These are phyloP conservation scores for Caenorhabditis remanei DNA, from an alignment of 1,140 invertebrate genomes.

Conservation along the genomic window DNA sequence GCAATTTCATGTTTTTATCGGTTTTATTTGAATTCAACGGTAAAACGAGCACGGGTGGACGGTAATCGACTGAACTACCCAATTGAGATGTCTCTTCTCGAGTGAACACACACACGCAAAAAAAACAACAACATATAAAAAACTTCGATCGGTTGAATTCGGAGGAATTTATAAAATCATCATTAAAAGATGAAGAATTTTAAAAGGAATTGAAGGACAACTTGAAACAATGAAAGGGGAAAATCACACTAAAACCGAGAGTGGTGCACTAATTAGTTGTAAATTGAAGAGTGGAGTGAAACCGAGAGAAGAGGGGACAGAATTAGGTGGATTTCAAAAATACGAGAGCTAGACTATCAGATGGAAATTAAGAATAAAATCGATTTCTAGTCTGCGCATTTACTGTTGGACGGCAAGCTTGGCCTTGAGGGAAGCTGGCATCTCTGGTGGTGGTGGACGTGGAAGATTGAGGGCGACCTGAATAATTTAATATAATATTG, in stretches of 20 bases:
- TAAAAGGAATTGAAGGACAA: not conserved
- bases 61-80: constrained; percentile 7
- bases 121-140: not conserved
- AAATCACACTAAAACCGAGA: constrained; percentile 50
- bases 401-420: constrained; percentile 81
- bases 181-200: not conserved
- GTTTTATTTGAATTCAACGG: constrained; percentile 32
- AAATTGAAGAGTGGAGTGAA: not conserved
- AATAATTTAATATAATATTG: constrained; percentile 19
- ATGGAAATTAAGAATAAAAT: not conserved
- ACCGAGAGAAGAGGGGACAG: constrained; percentile 15
- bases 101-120: not conserved
- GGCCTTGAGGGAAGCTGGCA: constrained; percentile 94
- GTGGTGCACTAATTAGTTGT: constrained; percentile 19
- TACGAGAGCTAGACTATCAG: not conserved
- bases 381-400: constrained; percentile 19
- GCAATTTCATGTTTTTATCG: not conserved
- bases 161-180: constrained; percentile 5
- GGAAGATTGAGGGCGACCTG: constrained; percentile 85
- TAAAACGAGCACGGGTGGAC: constrained; percentile 19
- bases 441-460: constrained; percentile 95
- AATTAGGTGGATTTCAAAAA: constrained; percentile 9
- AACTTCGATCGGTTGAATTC: constrained; percentile 15
- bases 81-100: not conserved
- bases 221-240: constrained; percentile 30